Evolutionary conservation across 2,113 vertebrate species (phyloP).

Genomic region (Ageneiosus marmoratus): DNA sequence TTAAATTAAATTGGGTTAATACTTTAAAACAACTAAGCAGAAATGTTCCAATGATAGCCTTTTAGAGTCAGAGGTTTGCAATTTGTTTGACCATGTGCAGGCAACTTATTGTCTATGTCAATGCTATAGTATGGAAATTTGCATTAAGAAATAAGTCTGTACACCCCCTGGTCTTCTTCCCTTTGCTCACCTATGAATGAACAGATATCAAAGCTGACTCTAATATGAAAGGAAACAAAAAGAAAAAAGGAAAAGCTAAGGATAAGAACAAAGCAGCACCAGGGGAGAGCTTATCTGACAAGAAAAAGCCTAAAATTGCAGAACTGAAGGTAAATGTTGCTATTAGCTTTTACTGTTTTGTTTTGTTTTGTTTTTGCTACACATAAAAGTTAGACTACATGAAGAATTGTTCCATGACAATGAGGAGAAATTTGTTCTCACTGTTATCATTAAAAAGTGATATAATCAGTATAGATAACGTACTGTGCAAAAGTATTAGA

Average conservation of each 20-base stretch:
- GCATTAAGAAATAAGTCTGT: conserved; percentile 59
- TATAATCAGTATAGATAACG: neutral
- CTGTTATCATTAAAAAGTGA: neutral
- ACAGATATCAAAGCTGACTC: conserved; percentile 36
- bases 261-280: conserved; percentile 83
- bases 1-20: neutral
- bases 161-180: conserved; percentile 4
- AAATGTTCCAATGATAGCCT: neutral
- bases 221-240: conserved; percentile 59
- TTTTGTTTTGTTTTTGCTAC: neutral
- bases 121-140: conserved; percentile 59
- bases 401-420: neutral
- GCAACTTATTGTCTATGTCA: conserved; percentile 24
- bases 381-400: neutral
- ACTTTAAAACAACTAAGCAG: neutral
- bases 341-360: neutral
- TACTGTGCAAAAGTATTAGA: no score
- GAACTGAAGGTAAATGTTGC: conserved; percentile 82
- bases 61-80: neutral
- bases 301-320: conserved; percentile 83
- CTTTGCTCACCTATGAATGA: neutral
- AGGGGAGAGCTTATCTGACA: conserved; percentile 71
- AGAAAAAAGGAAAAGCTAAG: conserved; percentile 76
- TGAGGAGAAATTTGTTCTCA: neutral
- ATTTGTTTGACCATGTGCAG: neutral